These are phyloP conservation scores for Orycteropus afer DNA, from an alignment of 2,113 vertebrate genomes.

Conservation along the genomic window DNA sequence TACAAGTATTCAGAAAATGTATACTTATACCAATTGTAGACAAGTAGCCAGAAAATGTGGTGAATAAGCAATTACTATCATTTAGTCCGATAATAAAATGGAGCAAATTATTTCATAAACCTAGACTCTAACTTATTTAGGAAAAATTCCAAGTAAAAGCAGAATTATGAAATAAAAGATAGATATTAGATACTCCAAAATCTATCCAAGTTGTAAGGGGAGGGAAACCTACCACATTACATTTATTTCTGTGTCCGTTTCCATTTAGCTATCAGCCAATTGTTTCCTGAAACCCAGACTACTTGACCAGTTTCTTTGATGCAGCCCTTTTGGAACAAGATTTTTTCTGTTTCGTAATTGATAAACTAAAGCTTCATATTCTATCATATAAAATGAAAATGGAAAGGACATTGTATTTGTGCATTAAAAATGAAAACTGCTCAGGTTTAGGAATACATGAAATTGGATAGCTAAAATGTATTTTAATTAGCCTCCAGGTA, in stretches of 20 bases:
- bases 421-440: slow-evolving; percentile 57
- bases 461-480: slow-evolving; percentile 38
- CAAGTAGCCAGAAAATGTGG: background rate
- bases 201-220: background rate
- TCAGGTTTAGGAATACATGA: slow-evolving; percentile 43
- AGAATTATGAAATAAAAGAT: slow-evolving; percentile 12
- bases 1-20: background rate
- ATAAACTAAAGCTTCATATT: slow-evolving; percentile 54
- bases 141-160: slow-evolving; percentile 4
- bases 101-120: background rate
- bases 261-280: background rate
- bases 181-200: background rate
- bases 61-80: background rate
- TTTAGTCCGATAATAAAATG: background rate
- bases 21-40: no score
- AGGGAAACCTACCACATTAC: no score
- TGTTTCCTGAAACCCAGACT: background rate
- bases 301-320: background rate
- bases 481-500: slow-evolving; percentile 42
- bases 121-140: background rate
- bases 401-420: slow-evolving; percentile 58
- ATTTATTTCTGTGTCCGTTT: background rate
- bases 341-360: slow-evolving; percentile 5
- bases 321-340: background rate
- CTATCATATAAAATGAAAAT: background rate